A percentile compares a stretch with the other conserved stretches of the same genome.
These are phyloP conservation scores for Nothocercus nigrocapillus DNA, from an alignment of 2,113 vertebrate genomes.

Conservation along the genomic window DNA sequence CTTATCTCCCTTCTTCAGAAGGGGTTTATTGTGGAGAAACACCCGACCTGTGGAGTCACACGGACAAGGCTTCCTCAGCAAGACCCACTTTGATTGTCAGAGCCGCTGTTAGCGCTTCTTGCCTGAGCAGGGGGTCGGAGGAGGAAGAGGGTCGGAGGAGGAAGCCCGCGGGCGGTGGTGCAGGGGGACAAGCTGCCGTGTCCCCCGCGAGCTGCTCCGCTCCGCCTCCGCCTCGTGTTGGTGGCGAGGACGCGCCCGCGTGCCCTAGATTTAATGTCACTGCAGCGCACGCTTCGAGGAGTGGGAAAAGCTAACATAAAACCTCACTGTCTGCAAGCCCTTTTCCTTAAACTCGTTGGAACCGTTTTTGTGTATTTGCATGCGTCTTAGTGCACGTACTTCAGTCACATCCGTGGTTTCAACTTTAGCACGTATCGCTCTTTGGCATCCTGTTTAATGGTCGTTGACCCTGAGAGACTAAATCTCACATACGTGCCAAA, in stretches of 20 bases:
- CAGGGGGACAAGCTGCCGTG: not conserved
- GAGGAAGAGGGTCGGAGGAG: not conserved
- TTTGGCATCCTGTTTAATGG: not conserved
- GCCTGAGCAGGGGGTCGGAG: not conserved
- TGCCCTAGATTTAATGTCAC: not conserved
- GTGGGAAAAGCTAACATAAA: not conserved
- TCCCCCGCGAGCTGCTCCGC: not conserved
- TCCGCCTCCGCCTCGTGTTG: not conserved
- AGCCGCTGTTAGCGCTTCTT: not conserved
- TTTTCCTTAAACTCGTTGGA: not conserved
- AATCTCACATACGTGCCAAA: not conserved
- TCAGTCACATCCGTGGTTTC: not conserved
- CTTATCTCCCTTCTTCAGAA: not conserved
- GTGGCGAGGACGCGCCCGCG: not conserved
- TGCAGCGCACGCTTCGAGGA: not conserved
- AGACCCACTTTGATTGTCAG: not conserved
- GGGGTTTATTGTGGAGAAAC: not conserved
- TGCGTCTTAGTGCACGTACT: not conserved
- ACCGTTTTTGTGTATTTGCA: accelerated
- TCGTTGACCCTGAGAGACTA: slow-evolving; percentile 5
- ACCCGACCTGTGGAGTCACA: not conserved
- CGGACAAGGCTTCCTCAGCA: not conserved
- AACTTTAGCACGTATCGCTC: not conserved
- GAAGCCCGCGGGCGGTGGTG: accelerated
- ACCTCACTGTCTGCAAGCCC: not conserved